phyloP scores from a whole-genome alignment of 2,888 invertebrate genomes.

The Diarsia brunnea region DNA sequence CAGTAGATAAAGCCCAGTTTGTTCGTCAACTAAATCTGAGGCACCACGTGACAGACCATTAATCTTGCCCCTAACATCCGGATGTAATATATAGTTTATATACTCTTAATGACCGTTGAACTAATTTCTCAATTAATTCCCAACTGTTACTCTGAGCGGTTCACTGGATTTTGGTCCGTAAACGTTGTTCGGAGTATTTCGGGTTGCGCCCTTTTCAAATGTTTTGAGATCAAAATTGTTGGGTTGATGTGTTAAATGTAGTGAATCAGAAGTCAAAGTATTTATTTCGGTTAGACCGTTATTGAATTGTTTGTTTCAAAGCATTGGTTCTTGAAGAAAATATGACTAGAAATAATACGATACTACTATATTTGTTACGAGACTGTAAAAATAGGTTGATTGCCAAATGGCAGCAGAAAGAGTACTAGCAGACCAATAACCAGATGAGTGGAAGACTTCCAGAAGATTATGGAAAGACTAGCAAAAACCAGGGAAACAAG shows the following conservation, averaged over 20 bases:
- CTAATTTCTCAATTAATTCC: conserved; percentile 60
- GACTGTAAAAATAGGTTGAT: not conserved
- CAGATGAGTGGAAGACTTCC: not conserved
- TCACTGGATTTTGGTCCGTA: conserved; percentile 24
- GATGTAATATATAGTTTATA: conserved; percentile 59
- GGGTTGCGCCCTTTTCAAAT: conserved; percentile 1
- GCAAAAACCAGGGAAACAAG: not conserved
- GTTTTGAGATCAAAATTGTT: not conserved
- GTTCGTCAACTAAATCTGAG: conserved; percentile 57
- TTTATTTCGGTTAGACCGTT: not conserved
- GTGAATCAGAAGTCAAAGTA: not conserved
- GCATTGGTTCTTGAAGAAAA: not conserved
- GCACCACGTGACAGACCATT: conserved; percentile 49
- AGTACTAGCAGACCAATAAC: not conserved
- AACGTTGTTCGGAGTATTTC: conserved; percentile 9
- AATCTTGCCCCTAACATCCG: conserved; percentile 57
- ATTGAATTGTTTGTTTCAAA: not conserved
- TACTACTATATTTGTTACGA: not conserved
- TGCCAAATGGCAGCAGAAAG: not conserved
- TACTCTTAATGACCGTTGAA: conserved; percentile 56
- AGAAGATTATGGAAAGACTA: not conserved
- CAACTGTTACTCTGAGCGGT: conserved; percentile 22
- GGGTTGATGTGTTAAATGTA: not conserved
- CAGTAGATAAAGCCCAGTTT: conserved; percentile 28
- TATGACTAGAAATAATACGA: not conserved